These are phyloP conservation scores for Elmis aenea DNA, from an alignment of 2,888 invertebrate species.

Conservation along the genomic window DNA sequence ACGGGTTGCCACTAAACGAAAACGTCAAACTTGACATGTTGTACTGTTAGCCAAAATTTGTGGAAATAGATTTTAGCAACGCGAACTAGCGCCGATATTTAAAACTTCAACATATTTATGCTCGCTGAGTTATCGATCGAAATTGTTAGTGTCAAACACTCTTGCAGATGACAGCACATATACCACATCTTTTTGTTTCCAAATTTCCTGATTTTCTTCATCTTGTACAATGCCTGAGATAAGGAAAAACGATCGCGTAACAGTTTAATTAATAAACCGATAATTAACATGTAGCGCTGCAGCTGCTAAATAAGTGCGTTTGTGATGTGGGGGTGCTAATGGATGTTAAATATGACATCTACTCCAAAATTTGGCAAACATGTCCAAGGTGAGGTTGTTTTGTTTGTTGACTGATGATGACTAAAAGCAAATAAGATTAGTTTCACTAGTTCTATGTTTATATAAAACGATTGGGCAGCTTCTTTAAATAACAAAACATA, in stretches of 20 bases:
- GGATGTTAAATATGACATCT: constrained; percentile 45
- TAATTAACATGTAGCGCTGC: too few relatives aligned
- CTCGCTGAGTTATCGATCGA: too few relatives aligned
- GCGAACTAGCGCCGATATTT: too few relatives aligned
- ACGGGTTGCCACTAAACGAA: too few relatives aligned
- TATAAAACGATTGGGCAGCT: not conserved
- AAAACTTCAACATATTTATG: too few relatives aligned
- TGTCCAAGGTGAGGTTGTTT: constrained; percentile 42
- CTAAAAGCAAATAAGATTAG: not conserved
- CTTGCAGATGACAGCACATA: constrained; percentile 31
- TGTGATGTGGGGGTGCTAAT: constrained; percentile 31
- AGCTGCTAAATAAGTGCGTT: too few relatives aligned
- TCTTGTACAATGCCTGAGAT: constrained; percentile 8
- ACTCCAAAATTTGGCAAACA: constrained; percentile 47
- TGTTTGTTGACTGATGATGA: not conserved
- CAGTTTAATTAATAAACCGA: too few relatives aligned
- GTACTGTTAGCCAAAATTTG: too few relatives aligned
- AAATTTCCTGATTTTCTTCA: constrained; percentile 10
- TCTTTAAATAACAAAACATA: not conserved
- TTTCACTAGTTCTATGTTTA: constrained; percentile 1
- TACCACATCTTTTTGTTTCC: constrained; percentile 22
- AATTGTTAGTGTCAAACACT: constrained; percentile 29
- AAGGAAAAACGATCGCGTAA: constrained; percentile 5
- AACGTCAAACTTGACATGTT: too few relatives aligned
- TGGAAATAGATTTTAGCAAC: too few relatives aligned